Conservation (phyloP, 2,797 vertebrate species). For the Anabacerthia variegaticeps region DNA sequence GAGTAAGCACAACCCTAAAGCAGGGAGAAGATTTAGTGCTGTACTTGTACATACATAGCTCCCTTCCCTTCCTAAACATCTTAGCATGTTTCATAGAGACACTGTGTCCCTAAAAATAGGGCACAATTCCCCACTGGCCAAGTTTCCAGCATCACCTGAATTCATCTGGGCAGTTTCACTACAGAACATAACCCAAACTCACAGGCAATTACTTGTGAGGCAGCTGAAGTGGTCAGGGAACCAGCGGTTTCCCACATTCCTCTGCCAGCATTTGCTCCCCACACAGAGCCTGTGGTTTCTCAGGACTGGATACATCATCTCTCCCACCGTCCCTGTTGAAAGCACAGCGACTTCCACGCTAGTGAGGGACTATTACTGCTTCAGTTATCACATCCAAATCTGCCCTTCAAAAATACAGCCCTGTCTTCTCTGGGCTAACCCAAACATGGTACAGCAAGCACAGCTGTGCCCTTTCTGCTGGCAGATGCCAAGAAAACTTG, state of each 20-base stretch:
- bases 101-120: rapidly evolving
- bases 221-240: not conserved
- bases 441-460: not conserved
- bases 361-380: not conserved
- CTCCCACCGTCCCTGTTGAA: not conserved
- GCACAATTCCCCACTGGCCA: not conserved
- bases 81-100: not conserved
- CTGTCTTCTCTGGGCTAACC: not conserved
- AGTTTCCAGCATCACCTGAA: not conserved
- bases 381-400: not conserved
- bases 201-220: not conserved
- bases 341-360: not conserved
- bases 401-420: not conserved
- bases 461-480: not conserved
- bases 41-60: not conserved
- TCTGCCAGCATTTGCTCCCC: not conserved
- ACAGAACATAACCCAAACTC: not conserved
- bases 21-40: not conserved
- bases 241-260: not conserved
- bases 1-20: not conserved
- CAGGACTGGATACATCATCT: not conserved
- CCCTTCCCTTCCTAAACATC: not conserved
- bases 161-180: not conserved
- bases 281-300: rapidly evolving
- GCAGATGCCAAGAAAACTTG: not conserved